Base-by-base conservation (phyloP, 2,113 vertebrate species). In the Hymenochirus boettgeri region DNA sequence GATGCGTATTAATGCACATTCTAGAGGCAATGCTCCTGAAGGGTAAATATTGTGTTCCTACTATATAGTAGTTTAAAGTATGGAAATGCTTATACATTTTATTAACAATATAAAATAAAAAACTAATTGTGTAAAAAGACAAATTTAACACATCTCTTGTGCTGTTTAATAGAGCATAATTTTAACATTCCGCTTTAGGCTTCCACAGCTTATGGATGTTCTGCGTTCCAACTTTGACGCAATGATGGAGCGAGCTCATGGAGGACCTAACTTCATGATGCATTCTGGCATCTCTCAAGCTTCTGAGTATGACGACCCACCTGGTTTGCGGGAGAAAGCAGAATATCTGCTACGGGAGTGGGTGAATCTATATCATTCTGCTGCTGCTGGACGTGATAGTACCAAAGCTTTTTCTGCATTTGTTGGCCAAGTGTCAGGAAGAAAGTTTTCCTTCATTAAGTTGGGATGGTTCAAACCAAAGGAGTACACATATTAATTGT, bases 351-450 rank as follows among this genome's bases (percentile, higher is more conserved):
- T 99, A 76, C 89, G 96, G 77, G 96, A 99, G 65, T 99, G 96
- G 96, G 96, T 99, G 72, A 99, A 96, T 79, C 88, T 99, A 71
- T 99, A 99, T 83, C 96, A 99, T 79, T 99, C 96, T 23, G 95
- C 96, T 51, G 96, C 96, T 42, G 96, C 96, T 2, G 96, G 96
- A 74, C 87, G 96, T 47, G 96, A 99, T 75, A 99, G 96, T 79
- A 98, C 96, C 84, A 99, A 99, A 86, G 96, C 96, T 0, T 99
- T 99, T 80, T 99, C 96, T 74, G 96, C 96, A n/a, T 99, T 99
- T 80, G 96, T 99, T 75, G 96, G 94, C 77, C 96, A 99, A 94
- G 96, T 99, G 83, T n/a, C n/a, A n/a, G n/a, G n/a, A n/a, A n/a
- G n/a, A n/a, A n/a, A n/a, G n/a, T n/a, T n/a, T n/a, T n/a, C n/a